Base-by-base conservation (phyloP, 2,113 vertebrate genomes). In the Pyrgilauda ruficollis region DNA sequence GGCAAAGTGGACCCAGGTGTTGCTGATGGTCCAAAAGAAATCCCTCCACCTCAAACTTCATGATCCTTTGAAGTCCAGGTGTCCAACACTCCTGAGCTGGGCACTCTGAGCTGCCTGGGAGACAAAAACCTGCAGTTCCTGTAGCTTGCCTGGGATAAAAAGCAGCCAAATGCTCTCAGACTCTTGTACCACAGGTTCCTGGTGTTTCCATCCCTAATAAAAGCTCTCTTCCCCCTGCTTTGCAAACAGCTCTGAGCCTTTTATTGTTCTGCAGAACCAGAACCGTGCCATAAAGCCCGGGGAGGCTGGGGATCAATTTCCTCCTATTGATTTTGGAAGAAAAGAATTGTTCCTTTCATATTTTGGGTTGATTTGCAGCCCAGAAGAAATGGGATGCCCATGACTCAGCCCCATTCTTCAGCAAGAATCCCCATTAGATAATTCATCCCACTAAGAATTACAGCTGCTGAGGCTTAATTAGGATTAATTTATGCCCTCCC, bases 281-380 rank as follows among this genome's bases (percentile, higher is more conserved):
- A 37, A 27, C 66, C 8, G 59, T 55, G 84, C 86, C 66, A 81
- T 52, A 28, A 49, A 76, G 35, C 21, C 30, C 1, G 1, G 26
- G 33, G 52, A 74, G 92, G 96, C 84, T 61, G 84, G 66, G 70
- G 50, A 85, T 91, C 94, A n/a, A 79, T 94, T 90, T 92, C 94
- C 85, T 96, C 59, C 3, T 26, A 96, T 96, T 77, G 94, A 95
- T 93, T 84, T 94, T 59, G 41, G 2, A 96, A 95, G 87, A 62
- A 93, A 77, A 84, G 78, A 70, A 78, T 90, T 62, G 67, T 62
- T 93, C 83, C 21, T 61, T 79, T 78, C 39, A 13, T 63, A 35
- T 80, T 77, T 88, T 9, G 92, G 63, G 75, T 37, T 87, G 81
- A 95, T 96, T 76, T 76, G 74, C 62, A 82, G 81, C 90, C 67